These are phyloP conservation scores for Diplazon laetatorius DNA, from an alignment of 2,888 invertebrate genomes.

Conservation along the genomic window DNA sequence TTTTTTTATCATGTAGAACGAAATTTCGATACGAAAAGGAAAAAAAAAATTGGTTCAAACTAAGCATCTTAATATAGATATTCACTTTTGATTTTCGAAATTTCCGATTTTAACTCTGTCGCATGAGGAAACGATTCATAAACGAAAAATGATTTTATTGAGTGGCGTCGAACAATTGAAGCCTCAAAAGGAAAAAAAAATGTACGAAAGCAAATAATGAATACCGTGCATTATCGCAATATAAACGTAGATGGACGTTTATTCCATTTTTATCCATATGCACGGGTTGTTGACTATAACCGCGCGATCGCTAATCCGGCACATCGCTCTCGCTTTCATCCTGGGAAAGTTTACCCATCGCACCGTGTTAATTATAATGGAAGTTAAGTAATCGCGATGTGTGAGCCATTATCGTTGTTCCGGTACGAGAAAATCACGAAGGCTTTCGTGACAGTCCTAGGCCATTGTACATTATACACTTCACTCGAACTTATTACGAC, in stretches of 20 bases:
- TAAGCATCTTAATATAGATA: too few species aligned
- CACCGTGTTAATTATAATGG: slow-evolving; percentile 81
- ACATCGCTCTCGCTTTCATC: slow-evolving; percentile 80
- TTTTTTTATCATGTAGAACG: too few species aligned
- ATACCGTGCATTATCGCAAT: slow-evolving; percentile 48
- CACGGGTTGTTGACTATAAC: slow-evolving; percentile 56
- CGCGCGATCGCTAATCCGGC: slow-evolving; percentile 51
- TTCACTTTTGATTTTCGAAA: slow-evolving; percentile 1
- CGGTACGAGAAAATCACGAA: slow-evolving; percentile 69
- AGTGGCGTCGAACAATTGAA: slow-evolving; percentile 48
- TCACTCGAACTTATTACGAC: slow-evolving; percentile 35
- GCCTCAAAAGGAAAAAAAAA: not conserved
- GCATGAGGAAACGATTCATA: not conserved
- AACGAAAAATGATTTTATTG: not conserved
- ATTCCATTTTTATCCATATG: slow-evolving; percentile 23
- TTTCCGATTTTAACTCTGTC: not conserved
- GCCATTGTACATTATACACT: not conserved
- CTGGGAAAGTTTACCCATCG: slow-evolving; percentile 81
- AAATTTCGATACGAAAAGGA: too few species aligned
- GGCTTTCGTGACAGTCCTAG: slow-evolving; percentile 64
- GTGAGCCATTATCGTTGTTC: slow-evolving; percentile 68
- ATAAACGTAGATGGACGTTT: slow-evolving; percentile 26
- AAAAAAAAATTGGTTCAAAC: too few species aligned
- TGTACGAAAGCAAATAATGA: slow-evolving; percentile 1
- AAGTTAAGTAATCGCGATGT: slow-evolving; percentile 79